Conservation (phyloP, 2,113 vertebrate genomes). For the Sisor rabdophorus region DNA sequence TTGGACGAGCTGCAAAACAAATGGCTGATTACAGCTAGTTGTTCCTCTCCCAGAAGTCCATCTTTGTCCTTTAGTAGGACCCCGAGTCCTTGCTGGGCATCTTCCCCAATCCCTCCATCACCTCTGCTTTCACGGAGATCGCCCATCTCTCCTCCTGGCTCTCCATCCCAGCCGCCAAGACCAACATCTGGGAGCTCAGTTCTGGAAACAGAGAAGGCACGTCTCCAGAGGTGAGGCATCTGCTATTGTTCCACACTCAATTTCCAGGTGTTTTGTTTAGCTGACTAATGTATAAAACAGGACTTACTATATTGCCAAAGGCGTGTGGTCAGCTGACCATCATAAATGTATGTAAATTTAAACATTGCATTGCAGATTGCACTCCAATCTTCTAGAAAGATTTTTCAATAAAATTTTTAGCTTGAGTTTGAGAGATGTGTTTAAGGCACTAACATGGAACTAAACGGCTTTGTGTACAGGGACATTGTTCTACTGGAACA, state of each 20-base stretch:
- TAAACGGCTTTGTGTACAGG: too few relatives aligned
- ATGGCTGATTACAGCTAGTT: slow-evolving; percentile 60
- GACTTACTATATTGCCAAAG: neutral
- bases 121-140: slow-evolving; percentile 62
- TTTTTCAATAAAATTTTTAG: too few relatives aligned
- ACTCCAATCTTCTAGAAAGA: too few relatives aligned
- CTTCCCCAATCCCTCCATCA: slow-evolving; percentile 65
- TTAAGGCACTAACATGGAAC: too few relatives aligned
- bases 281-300: neutral
- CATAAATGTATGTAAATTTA: too few relatives aligned
- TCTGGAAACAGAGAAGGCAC: slow-evolving; percentile 62
- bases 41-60: slow-evolving; percentile 48
- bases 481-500: too few relatives aligned
- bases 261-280: neutral
- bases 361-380: too few relatives aligned
- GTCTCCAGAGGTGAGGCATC: slow-evolving; percentile 64
- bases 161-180: slow-evolving; percentile 44
- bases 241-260: neutral
- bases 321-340: too few relatives aligned
- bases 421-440: too few relatives aligned
- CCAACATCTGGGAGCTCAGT: slow-evolving; percentile 46
- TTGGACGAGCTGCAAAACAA: slow-evolving; percentile 67
- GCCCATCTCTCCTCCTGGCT: slow-evolving; percentile 52
- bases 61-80: slow-evolving; percentile 48
- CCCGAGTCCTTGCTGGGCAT: slow-evolving; percentile 61